Base-by-base conservation (phyloP, 1,140 invertebrate genomes). In the Chelonus insularis region DNA sequence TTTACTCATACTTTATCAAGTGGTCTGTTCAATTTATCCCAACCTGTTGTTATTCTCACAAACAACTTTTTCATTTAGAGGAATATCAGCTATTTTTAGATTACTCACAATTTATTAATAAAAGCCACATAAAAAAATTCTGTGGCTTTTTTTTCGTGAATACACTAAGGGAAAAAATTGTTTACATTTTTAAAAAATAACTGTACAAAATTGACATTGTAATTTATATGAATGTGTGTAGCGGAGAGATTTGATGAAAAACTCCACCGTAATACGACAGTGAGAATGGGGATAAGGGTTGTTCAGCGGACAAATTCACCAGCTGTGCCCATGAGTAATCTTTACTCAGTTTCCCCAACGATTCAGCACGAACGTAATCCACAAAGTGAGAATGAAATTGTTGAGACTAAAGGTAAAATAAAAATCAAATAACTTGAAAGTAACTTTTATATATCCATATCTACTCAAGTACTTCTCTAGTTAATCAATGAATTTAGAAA, bases 241-340 rank as follows among this genome's bases (percentile, higher is more conserved):
- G 91, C 89, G 6, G 90, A 93, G 41, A 77, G 85, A 63, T 83
- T 87, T 0, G 90, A 94, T 61, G 90, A 93, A 67, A 91, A 91
- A 74, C 81, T 90, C 1, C 88, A 89, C 4, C 84, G 89, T 59
- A 84, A 89, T 51, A 88, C 86, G 56, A 87, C 86, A 18, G 89
- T 94, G n/a, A 84, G 89, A n/a, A 91, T 94, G 88, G 89, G 90
- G 2, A 90, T 94, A 58, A 80, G 91, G 20, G 89, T 93, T 32
- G 84, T 92, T 2, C 89, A 92, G 69, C 80, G 83, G 55, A 79
- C 82, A 4, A 78, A 73, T 32, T 77, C 78, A n/a, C 76, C 81
- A 3, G 77, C 80, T 5, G 72, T 80, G 25, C 79, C 83, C 36
- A 66, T 58, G 9, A 70, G 51, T 32, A 75, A 76, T 16, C 65